Evolutionary conservation across 2,797 vertebrate genomes (phyloP).

Genomic region (Propithecus perrieri): DNA sequence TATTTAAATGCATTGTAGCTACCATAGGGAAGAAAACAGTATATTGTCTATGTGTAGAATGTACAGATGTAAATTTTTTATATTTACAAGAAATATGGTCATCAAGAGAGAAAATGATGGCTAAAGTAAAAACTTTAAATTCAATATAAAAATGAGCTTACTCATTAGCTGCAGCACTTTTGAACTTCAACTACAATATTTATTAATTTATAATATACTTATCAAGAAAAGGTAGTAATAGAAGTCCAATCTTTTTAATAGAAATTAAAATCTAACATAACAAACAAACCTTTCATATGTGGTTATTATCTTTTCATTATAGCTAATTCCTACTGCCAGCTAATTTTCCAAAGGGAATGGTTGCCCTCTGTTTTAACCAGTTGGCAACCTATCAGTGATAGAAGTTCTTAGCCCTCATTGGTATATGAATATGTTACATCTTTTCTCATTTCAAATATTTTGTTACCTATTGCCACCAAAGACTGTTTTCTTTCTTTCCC

Average conservation of each 20-base stretch:
- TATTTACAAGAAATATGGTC: not conserved
- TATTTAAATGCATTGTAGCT: not conserved
- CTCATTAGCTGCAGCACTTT: not conserved
- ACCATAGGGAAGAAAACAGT: not conserved
- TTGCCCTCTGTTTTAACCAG: not conserved
- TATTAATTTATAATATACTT: not conserved
- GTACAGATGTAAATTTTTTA: not conserved
- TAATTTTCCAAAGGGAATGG: not conserved
- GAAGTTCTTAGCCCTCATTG: not conserved
- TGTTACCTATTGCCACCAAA: not conserved
- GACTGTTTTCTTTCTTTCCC: not conserved
- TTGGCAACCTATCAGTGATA: not conserved
- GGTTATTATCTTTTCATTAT: not conserved
- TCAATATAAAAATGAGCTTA: not conserved
- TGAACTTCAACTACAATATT: not conserved
- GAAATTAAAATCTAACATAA: slow-evolving; percentile 50
- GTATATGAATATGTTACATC: not conserved
- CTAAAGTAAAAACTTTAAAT: not conserved
- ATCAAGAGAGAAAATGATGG: not conserved
- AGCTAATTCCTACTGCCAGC: not conserved
- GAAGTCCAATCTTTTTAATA: not conserved
- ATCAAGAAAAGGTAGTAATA: not conserved
- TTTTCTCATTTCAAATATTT: not conserved
- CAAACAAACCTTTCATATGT: not conserved
- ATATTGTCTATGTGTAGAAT: not conserved